Base-by-base conservation (phyloP, 1,140 invertebrate species). In the Heliothis subflexa region DNA sequence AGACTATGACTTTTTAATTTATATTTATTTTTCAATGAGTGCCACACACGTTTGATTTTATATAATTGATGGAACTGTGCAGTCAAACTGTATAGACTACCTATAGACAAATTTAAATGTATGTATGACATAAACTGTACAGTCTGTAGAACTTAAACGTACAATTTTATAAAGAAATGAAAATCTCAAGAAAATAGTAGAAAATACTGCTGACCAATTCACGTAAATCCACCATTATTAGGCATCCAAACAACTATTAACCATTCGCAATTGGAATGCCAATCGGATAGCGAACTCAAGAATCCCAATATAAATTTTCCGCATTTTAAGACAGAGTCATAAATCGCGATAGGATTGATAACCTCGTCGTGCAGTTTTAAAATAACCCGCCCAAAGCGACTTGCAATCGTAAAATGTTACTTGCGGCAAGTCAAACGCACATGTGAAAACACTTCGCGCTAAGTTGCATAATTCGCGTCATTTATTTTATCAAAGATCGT, bases 401-500 rank as follows among this genome's bases (percentile, higher is more conserved):
- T 66, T 66, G 66, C 18, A 18, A 52, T 70, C 49, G 66, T 70
- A 70, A 70, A 14, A 55, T 9, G 45, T 40, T 40, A 47, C 25
- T 33, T 50, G 66, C 25, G 49, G 21, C 28, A 40, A 13, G 50
- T 55, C 25, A 55, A 28, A 55, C 52, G 50, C 68, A 52, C 50
- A 55, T 55, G 40, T 71, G 68, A 71, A 55, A 71, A 25, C 2
- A 21, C 68, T 54, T 54, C 10, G 68, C 50, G 68, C 52, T 55
- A 71, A 55, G 25, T 71, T 71, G 52, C 68, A 71, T 71, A 71
- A 71, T 71, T 55, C 68, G 50, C 68, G 28, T 71, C 68, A 71
- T 71, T 71, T 55, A 71, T 55, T 71, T 71, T 71, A 71, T 71
- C 68, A 55, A 71, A 54, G 68, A 71, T 71, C 68, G 68, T 40